These are phyloP conservation scores for Pogonocherus hispidulus DNA, from an alignment of 2,888 invertebrate genomes.

Conservation along the genomic window DNA sequence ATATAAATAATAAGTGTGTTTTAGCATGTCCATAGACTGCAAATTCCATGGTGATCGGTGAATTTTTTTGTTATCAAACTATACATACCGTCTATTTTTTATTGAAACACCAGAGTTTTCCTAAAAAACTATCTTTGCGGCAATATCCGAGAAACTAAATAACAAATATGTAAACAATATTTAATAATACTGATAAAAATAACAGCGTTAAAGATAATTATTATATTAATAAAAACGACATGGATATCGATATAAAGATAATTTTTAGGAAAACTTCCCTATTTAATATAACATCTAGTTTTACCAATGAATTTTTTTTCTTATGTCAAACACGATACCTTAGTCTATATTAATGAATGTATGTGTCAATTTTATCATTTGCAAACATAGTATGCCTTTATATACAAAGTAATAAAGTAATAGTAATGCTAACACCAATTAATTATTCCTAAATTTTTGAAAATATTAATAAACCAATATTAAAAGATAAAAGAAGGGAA, in stretches of 20 bases:
- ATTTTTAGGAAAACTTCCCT: slow-evolving; percentile 60
- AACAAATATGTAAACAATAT: slow-evolving; percentile 34
- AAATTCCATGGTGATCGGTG: slow-evolving; percentile 54
- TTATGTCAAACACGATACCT: slow-evolving; percentile 65
- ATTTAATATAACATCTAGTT: slow-evolving; percentile 65
- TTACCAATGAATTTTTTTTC: slow-evolving; percentile 64
- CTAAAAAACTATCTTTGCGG: slow-evolving; percentile 51
- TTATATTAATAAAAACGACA: slow-evolving; percentile 33
- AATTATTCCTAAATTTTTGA: slow-evolving; percentile 24
- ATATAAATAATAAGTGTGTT: slow-evolving; percentile 65
- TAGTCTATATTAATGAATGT: slow-evolving; percentile 54
- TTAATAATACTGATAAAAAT: slow-evolving; percentile 48
- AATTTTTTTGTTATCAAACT: slow-evolving; percentile 58
- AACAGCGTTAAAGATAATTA: slow-evolving; percentile 30
- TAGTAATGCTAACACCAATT: slow-evolving; percentile 30
- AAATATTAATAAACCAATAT: slow-evolving; percentile 17
- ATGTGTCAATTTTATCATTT: slow-evolving; percentile 50
- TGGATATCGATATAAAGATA: slow-evolving; percentile 59
- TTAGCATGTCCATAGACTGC: slow-evolving; percentile 54
- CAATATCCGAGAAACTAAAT: slow-evolving; percentile 44
- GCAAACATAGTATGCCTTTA: slow-evolving; percentile 14
- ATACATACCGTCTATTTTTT: slow-evolving; percentile 58
- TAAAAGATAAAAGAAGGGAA: not conserved
- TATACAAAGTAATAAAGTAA: slow-evolving; percentile 29
- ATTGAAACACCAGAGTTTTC: slow-evolving; percentile 51